Evolutionary conservation across 2,113 vertebrate species (phyloP).

Genomic region (Gnathonemus echidnorhynchus): DNA sequence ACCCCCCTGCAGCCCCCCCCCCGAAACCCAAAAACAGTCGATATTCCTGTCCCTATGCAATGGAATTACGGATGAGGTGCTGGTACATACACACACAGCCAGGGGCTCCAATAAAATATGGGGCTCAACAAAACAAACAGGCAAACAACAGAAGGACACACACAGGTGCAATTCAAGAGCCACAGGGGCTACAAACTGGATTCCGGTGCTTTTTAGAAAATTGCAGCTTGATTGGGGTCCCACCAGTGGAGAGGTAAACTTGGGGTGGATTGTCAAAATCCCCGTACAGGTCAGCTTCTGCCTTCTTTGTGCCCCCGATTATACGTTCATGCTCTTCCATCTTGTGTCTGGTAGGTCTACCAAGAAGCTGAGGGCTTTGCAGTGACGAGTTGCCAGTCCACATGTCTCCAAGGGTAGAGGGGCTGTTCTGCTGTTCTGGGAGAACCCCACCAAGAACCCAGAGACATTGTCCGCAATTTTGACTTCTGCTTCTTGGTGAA

Average conservation of each 20-base stretch:
- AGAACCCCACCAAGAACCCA: neutral
- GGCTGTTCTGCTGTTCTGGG: neutral
- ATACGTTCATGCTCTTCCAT: neutral
- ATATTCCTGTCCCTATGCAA: neutral
- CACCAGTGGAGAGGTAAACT: neutral
- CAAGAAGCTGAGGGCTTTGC: neutral
- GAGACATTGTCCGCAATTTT: neutral
- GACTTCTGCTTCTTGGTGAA: neutral
- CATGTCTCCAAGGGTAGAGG: neutral
- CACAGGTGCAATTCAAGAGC: neutral
- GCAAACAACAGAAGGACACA: neutral
- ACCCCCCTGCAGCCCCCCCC: neutral
- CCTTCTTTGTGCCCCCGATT: neutral
- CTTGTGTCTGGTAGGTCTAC: neutral
- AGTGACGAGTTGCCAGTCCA: slow-evolving; percentile 19
- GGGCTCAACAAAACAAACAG: neutral
- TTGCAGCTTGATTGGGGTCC: neutral
- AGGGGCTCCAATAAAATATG: neutral
- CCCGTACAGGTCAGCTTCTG: neutral
- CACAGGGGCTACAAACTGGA: neutral
- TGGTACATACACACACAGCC: too few species aligned
- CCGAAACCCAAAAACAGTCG: neutral
- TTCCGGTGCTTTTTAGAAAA: neutral
- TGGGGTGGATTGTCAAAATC: neutral
- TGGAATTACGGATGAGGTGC: neutral